These are phyloP conservation scores for Epinephelus awoara DNA, from an alignment of 2,797 vertebrate species.

Conservation along the genomic window DNA sequence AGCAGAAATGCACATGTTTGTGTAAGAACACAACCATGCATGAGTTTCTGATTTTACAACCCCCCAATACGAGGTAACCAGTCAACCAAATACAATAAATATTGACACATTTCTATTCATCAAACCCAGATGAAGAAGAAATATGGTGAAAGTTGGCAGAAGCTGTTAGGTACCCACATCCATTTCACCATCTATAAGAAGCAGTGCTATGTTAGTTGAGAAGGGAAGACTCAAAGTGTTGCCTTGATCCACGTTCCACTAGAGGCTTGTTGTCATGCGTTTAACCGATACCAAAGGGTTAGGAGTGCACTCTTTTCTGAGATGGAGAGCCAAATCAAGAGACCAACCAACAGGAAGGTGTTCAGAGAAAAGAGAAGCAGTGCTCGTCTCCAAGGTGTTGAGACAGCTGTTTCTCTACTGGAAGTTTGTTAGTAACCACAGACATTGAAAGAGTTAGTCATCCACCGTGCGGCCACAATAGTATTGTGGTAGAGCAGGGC, in stretches of 20 bases:
- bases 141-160: slow-evolving; percentile 58
- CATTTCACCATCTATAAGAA: slow-evolving; percentile 69
- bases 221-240: slow-evolving; percentile 47
- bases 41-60: slow-evolving; percentile 64
- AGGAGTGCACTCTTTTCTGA: slow-evolving; percentile 45
- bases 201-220: slow-evolving; percentile 70
- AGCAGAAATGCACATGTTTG: slow-evolving; percentile 67
- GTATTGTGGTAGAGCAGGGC: slow-evolving; percentile 72
- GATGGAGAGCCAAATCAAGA: slow-evolving; percentile 56
- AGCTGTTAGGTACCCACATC: slow-evolving; percentile 75
- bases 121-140: slow-evolving; percentile 63
- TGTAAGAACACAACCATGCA: slow-evolving; percentile 72
- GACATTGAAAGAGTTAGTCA: slow-evolving; percentile 89
- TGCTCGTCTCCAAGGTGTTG: slow-evolving; percentile 45
- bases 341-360: slow-evolving; percentile 59
- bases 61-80: slow-evolving; percentile 49
- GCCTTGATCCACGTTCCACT: slow-evolving; percentile 56
- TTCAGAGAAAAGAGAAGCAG: slow-evolving; percentile 44
- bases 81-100: slow-evolving; percentile 29
- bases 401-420: slow-evolving; percentile 45
- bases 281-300: slow-evolving; percentile 55
- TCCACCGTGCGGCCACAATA: slow-evolving; percentile 66
- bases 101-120: slow-evolving; percentile 46
- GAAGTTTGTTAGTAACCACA: slow-evolving; percentile 91
- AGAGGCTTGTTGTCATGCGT: slow-evolving; percentile 60